phyloP scores from a whole-genome alignment of 2,113 vertebrate genomes.

The Rafetus swinhoei region DNA sequence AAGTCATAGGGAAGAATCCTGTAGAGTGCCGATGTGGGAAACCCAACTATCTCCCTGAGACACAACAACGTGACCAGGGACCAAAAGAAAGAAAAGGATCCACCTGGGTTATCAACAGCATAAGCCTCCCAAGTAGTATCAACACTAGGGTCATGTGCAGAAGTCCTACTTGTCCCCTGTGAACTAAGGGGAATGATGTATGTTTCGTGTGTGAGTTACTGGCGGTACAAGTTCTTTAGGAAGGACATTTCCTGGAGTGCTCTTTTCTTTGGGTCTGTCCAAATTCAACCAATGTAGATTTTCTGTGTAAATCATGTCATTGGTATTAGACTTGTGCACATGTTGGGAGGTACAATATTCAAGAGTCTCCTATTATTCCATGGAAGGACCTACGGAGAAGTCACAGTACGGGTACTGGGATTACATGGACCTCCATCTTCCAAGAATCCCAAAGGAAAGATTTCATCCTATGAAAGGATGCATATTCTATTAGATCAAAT shows the following conservation, averaged over 20 bases:
- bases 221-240: slow-evolving; percentile 6
- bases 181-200: slow-evolving; percentile 40
- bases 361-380: background rate
- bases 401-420: background rate
- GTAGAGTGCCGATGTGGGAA: background rate
- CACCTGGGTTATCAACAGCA: background rate
- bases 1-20: background rate
- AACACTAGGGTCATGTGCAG: slow-evolving; percentile 4
- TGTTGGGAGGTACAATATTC: background rate
- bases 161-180: slow-evolving; percentile 36
- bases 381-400: background rate
- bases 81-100: background rate
- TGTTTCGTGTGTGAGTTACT: background rate
- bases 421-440: background rate
- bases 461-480: background rate
- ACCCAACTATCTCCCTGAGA: background rate
- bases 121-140: background rate
- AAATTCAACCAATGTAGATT: slow-evolving; percentile 21
- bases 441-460: background rate
- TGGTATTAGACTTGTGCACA: background rate
- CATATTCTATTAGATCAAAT: background rate
- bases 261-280: background rate
- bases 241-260: background rate
- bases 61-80: background rate
- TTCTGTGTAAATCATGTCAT: slow-evolving; percentile 15